Evolutionary conservation across 2,797 vertebrate species (phyloP).

Genomic region (Trichosurus vulpecula): DNA sequence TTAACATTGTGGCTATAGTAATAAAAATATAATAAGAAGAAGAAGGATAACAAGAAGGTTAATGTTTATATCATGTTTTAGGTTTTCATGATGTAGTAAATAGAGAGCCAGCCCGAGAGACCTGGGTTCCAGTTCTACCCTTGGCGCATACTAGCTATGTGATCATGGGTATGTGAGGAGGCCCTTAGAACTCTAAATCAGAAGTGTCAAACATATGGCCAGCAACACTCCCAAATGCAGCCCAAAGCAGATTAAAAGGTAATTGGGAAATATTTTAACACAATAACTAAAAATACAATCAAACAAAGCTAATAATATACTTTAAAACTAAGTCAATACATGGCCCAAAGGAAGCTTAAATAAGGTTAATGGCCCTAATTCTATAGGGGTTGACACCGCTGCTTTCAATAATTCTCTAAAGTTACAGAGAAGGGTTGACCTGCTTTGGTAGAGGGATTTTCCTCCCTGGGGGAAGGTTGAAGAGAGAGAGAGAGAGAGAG

Average conservation of each 20-base stretch:
- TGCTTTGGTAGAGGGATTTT: neutral
- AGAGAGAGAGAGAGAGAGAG: no score
- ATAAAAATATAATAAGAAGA: neutral
- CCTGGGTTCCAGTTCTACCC: no score
- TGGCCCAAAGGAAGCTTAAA: neutral
- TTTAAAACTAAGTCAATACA: neutral
- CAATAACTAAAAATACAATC: neutral
- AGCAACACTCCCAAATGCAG: neutral
- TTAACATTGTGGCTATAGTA: slow-evolving; percentile 42
- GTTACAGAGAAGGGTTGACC: neutral
- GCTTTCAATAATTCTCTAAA: neutral
- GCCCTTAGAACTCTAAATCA: neutral
- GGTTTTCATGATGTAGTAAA: neutral
- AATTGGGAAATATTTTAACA: neutral
- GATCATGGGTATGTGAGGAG: neutral
- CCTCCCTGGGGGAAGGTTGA: neutral
- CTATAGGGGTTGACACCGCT: neutral
- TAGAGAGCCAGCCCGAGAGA: neutral
- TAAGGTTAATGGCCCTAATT: neutral
- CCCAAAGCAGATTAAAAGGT: neutral
- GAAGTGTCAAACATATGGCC: neutral
- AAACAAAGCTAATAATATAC: neutral
- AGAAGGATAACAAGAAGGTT: neutral
- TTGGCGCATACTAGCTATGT: neutral
- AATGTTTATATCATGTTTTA: neutral